phyloP scores from a whole-genome alignment of 2,797 vertebrate species.

The Chelon labrosus region DNA sequence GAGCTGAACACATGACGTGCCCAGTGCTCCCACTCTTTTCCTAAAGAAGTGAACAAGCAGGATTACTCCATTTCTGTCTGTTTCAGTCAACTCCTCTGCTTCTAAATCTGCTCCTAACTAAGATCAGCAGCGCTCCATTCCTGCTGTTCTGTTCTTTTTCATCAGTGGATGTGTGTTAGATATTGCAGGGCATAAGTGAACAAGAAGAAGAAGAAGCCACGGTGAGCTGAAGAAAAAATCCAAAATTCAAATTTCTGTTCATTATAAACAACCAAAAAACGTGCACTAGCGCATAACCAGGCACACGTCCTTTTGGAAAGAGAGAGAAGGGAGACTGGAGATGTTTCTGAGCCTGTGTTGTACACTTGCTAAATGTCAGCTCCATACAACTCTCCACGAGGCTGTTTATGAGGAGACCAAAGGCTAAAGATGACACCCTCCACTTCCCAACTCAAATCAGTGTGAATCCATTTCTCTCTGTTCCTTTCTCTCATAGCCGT shows the following conservation, averaged over 20 bases:
- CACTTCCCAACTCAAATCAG: slow-evolving; percentile 27
- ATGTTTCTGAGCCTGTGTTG: slow-evolving; percentile 33
- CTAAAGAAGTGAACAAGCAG: too few species aligned
- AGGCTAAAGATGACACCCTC: slow-evolving; percentile 54
- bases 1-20: too few species aligned
- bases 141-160: neutral
- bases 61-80: too few species aligned
- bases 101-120: too few species aligned
- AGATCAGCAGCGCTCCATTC: too few species aligned
- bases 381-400: slow-evolving; percentile 58
- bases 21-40: too few species aligned
- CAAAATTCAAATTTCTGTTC: too few species aligned
- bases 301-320: neutral
- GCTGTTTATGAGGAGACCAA: slow-evolving; percentile 49
- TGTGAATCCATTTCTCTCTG: slow-evolving; percentile 8
- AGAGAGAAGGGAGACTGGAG: slow-evolving; percentile 25
- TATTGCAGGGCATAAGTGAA: neutral
- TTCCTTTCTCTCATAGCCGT: neutral
- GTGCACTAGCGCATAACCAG: too few species aligned
- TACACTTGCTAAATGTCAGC: slow-evolving; percentile 70
- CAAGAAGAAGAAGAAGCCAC: neutral
- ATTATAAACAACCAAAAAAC: too few species aligned
- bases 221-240: neutral
- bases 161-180: neutral
- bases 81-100: too few species aligned